Conservation (phyloP, 1,140 invertebrate genomes). For the Drosophila serrata region DNA sequence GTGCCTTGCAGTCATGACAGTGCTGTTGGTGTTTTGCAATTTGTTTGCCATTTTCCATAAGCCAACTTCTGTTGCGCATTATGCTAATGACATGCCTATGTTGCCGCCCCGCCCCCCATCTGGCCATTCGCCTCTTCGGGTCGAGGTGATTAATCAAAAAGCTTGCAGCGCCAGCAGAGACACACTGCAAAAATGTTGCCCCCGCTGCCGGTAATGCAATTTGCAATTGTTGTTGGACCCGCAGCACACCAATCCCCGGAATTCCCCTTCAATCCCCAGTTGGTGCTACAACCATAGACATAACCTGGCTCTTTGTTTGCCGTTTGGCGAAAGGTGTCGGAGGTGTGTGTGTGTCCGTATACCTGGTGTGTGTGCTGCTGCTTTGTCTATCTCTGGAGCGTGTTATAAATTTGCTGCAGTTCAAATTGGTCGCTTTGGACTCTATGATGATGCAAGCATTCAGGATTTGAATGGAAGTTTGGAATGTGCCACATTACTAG, state of each 20-base stretch:
- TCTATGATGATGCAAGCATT: constrained; percentile 7
- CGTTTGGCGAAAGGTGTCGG: constrained; percentile 67
- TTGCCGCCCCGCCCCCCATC: constrained; percentile 21
- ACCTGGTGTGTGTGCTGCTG: constrained; percentile 5
- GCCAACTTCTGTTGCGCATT: constrained; percentile 77
- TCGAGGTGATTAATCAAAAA: constrained; percentile 77
- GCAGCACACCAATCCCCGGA: background rate
- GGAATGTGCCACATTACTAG: constrained; percentile 14
- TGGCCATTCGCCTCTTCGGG: constrained; percentile 30
- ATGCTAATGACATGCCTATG: constrained; percentile 74
- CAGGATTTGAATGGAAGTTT: constrained; percentile 18
- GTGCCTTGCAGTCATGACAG: constrained; percentile 30
- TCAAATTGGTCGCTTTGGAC: background rate
- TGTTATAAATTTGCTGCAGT: constrained; percentile 36
- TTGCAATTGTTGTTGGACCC: constrained; percentile 60
- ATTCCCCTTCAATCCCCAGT: constrained; percentile 8
- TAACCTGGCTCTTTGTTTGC: constrained; percentile 53
- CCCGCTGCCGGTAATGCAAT: constrained; percentile 61
- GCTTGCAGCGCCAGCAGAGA: constrained; percentile 19
- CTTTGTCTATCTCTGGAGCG: constrained; percentile 17
- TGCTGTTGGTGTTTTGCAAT: constrained; percentile 70
- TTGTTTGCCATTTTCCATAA: constrained; percentile 75
- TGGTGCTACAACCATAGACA: constrained; percentile 12
- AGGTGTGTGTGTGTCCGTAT: constrained; percentile 24
- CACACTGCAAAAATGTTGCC: constrained; percentile 56